Evolutionary conservation across 1,140 invertebrate species (phyloP).

Genomic region (Semibalanus balanoides): DNA sequence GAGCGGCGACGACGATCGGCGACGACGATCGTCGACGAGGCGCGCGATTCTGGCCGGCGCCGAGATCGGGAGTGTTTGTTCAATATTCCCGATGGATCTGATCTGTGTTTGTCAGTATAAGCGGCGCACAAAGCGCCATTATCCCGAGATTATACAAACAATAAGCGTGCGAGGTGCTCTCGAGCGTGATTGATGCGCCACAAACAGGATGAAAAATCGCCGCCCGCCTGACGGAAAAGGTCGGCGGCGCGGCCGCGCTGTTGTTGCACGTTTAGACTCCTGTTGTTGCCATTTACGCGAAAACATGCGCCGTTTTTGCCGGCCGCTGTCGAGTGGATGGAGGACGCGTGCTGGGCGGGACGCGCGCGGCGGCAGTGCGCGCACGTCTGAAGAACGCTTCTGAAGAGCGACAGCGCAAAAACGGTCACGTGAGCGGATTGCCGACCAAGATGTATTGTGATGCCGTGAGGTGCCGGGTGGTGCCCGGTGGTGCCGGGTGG

Average conservation of each 20-base stretch:
- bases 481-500: no score
- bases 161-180: neutral
- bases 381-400: neutral
- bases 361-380: no score
- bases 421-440: neutral
- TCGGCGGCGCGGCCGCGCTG: neutral
- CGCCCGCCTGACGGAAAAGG: neutral
- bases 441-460: no score
- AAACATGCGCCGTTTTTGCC: neutral
- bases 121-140: neutral
- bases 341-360: neutral
- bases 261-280: neutral
- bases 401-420: neutral
- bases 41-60: no score
- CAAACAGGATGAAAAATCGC: neutral
- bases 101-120: neutral
- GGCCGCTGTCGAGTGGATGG: neutral
- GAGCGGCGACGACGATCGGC: no score
- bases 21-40: no score
- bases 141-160: neutral
- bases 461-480: no score
- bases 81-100: neutral
- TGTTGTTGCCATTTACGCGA: neutral
- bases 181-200: neutral
- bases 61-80: neutral